Conservation (phyloP, 2,113 vertebrate genomes). For the Pontoporia blainvillei region DNA sequence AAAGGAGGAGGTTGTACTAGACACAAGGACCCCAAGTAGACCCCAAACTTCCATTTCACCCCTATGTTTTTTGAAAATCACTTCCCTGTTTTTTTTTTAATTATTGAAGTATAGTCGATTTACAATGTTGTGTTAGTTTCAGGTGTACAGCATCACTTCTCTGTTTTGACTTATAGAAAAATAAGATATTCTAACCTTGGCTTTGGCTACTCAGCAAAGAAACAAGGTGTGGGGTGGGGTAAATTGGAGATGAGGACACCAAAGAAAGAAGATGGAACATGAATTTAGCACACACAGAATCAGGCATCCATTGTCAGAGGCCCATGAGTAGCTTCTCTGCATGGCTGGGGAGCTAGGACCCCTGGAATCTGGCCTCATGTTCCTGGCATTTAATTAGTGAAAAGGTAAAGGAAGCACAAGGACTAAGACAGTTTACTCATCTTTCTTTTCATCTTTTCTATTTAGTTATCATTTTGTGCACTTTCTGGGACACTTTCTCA, state of each 20-base stretch:
- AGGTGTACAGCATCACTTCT: neutral
- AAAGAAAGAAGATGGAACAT: neutral
- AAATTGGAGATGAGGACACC: neutral
- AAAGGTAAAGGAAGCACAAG: neutral
- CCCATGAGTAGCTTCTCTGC: neutral
- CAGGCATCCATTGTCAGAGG: neutral
- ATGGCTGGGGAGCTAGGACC: neutral
- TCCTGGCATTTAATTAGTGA: neutral
- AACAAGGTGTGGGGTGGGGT: neutral
- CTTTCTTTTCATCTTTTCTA: neutral
- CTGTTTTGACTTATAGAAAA: neutral
- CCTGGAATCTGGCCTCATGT: neutral
- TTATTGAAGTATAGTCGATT: neutral
- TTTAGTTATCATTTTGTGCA: neutral
- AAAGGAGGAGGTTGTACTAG: neutral
- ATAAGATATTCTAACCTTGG: neutral
- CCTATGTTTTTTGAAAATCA: neutral
- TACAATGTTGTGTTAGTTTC: neutral
- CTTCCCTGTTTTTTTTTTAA: neutral
- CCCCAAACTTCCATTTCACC: neutral
- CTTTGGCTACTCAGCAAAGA: neutral
- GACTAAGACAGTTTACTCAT: neutral
- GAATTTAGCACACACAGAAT: neutral
- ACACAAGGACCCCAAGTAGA: neutral
- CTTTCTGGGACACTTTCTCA: neutral